These are phyloP conservation scores for Mola mola DNA, from an alignment of 2,113 vertebrate genomes.

Conservation along the genomic window DNA sequence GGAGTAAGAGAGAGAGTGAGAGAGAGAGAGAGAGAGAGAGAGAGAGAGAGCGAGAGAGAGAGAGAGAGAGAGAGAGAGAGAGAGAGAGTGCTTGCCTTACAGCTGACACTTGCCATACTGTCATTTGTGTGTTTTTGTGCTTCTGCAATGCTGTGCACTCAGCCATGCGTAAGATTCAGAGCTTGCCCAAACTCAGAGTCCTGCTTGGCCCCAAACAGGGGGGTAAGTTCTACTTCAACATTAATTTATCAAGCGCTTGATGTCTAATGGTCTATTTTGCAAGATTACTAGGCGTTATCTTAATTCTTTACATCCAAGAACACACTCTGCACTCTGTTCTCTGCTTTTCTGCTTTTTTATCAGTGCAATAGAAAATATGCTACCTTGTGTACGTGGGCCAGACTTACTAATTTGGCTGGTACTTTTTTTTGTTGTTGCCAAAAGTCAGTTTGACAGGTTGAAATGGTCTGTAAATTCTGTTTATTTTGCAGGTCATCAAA, in stretches of 20 bases:
- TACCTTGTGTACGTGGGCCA: conserved; percentile 19
- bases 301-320: too few species aligned
- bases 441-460: neutral
- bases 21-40: neutral
- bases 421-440: neutral
- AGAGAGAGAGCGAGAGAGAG: neutral
- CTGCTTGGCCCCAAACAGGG: conserved; percentile 57
- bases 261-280: conserved; percentile 12
- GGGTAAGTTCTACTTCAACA: conserved; percentile 68
- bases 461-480: neutral
- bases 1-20: conserved; percentile 55
- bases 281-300: too few species aligned
- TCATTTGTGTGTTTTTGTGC: conserved; percentile 62
- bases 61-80: conserved; percentile 9
- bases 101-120: conserved; percentile 46
- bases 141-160: conserved; percentile 77
- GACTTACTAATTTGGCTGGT: conserved; percentile 10
- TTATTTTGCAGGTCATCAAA: conserved; percentile 91
- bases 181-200: conserved; percentile 66
- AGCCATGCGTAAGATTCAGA: conserved; percentile 73
- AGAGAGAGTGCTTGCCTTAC: conserved; percentile 18
- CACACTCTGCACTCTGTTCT: too few species aligned
- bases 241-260: conserved; percentile 40
- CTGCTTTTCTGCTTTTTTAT: conserved; percentile 4
- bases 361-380: neutral